Evolutionary conservation across 2,888 invertebrate species (phyloP).

Genomic region (Leptogaster cylindrica): DNA sequence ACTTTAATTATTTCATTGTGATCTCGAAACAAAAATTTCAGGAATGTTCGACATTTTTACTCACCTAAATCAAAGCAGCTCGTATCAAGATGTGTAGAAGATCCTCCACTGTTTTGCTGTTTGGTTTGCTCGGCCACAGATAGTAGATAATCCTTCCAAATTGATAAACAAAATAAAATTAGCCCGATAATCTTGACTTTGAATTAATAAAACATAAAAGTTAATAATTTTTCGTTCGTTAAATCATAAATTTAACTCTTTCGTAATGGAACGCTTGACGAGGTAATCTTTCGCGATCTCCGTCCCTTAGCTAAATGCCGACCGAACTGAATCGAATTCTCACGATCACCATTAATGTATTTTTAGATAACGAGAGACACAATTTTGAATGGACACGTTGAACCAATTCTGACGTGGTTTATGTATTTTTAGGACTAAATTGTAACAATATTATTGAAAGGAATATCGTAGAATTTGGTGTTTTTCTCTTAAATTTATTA

Average conservation of each 20-base stretch:
- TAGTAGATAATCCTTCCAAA: slow-evolving; percentile 56
- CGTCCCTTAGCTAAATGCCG: neutral
- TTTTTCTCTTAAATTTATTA: neutral
- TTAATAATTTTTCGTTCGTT: slow-evolving; percentile 35
- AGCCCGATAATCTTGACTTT: slow-evolving; percentile 24
- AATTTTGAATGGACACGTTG: slow-evolving; percentile 24
- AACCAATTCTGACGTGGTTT: slow-evolving; percentile 26
- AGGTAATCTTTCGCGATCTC: neutral
- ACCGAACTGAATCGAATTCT: neutral
- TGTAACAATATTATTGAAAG: neutral
- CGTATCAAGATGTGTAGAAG: slow-evolving; percentile 47
- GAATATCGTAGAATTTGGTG: neutral
- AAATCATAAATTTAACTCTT: slow-evolving; percentile 44
- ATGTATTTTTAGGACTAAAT: slow-evolving; percentile 22
- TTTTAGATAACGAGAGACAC: slow-evolving; percentile 27
- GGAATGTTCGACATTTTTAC: slow-evolving; percentile 22
- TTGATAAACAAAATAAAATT: slow-evolving; percentile 45
- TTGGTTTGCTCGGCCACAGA: slow-evolving; percentile 50
- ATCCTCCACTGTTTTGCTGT: slow-evolving; percentile 42
- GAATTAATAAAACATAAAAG: slow-evolving; percentile 22
- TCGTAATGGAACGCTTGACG: slow-evolving; percentile 45
- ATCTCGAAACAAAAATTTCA: neutral
- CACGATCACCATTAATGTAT: slow-evolving; percentile 9
- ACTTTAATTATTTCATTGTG: too few relatives aligned
- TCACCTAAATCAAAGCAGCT: slow-evolving; percentile 52